Evolutionary conservation across 1,140 invertebrate genomes (phyloP).

Genomic region (Neodiprion virginianus): DNA sequence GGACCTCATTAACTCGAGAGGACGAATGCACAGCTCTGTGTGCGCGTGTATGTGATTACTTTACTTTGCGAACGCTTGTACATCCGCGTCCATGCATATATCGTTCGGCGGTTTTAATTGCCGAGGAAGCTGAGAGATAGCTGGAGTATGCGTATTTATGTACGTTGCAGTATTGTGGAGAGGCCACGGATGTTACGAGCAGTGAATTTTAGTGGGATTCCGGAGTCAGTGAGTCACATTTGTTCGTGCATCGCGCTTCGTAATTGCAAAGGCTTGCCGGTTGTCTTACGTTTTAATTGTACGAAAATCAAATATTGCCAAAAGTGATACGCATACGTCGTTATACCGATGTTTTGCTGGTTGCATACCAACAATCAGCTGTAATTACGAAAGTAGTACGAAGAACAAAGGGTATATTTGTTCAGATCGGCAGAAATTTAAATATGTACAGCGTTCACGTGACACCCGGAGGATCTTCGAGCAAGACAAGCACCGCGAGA

Average conservation of each 20-base stretch:
- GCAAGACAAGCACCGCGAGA: conserved; percentile 30
- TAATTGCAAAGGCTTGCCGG: too few species aligned
- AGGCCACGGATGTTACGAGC: conserved; percentile 22
- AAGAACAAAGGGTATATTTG: conserved; percentile 12
- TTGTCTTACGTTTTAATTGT: too few species aligned
- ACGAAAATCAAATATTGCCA: too few species aligned
- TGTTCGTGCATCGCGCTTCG: not conserved
- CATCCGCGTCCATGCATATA: conserved; percentile 6
- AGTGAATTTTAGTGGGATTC: not conserved
- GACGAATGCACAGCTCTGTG: conserved; percentile 5
- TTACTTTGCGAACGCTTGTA: not conserved
- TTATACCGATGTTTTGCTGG: too few species aligned
- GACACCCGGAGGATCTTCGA: conserved; percentile 34
- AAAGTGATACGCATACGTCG: too few species aligned
- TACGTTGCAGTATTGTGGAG: not conserved
- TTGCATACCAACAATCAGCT: too few species aligned
- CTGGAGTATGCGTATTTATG: conserved; percentile 17
- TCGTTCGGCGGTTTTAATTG: conserved; percentile 18
- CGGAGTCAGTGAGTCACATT: conserved; percentile 17
- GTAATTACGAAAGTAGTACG: conserved; percentile 9
- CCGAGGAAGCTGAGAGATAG: conserved; percentile 11
- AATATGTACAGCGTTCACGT: conserved; percentile 52
- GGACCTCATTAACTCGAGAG: conserved; percentile 47
- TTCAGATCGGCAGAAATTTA: not conserved
- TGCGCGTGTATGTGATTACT: not conserved